These are phyloP conservation scores for Holcopasites calliopsidis DNA, from an alignment of 1,140 invertebrate species.

Conservation along the genomic window DNA sequence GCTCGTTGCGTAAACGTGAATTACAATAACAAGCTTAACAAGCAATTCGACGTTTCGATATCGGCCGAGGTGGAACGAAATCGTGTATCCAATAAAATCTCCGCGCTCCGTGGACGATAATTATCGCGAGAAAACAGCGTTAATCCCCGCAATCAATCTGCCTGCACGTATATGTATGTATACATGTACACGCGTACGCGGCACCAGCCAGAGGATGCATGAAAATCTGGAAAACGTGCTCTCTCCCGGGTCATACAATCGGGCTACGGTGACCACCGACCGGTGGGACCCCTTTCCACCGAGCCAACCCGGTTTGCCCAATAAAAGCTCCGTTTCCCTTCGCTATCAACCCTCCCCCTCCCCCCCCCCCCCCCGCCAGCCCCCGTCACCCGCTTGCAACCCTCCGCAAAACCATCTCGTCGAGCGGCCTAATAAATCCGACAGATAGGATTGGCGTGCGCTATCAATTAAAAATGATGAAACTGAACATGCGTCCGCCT, in stretches of 20 bases:
- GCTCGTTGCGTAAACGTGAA: slow-evolving; percentile 16
- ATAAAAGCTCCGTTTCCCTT: slow-evolving; percentile 55
- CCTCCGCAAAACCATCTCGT: slow-evolving; percentile 64
- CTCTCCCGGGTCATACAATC: slow-evolving; percentile 59
- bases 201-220: slow-evolving; percentile 6
- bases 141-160: slow-evolving; percentile 46
- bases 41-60: slow-evolving; percentile 44
- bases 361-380: too few species aligned
- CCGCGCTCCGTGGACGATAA: slow-evolving; percentile 38
- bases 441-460: slow-evolving; percentile 71
- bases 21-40: slow-evolving; percentile 45
- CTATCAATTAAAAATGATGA: slow-evolving; percentile 78
- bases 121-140: slow-evolving; percentile 46
- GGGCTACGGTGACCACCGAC: slow-evolving; percentile 55
- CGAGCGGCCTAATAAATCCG: slow-evolving; percentile 72
- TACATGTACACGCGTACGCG: too few species aligned
- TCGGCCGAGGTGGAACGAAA: slow-evolving; percentile 19
- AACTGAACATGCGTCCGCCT: slow-evolving; percentile 59
- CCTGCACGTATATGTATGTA: neutral
- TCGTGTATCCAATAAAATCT: slow-evolving; percentile 39
- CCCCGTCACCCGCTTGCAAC: too few species aligned
- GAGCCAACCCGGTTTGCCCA: slow-evolving; percentile 50
- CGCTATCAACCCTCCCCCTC: slow-evolving; percentile 39
- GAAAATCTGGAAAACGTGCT: slow-evolving; percentile 61
- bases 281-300: slow-evolving; percentile 44